Evolutionary conservation across 2,797 vertebrate species (phyloP), one percentile per base, ranked within the genome.

Genomic region (Lithobates pipiens): DNA sequence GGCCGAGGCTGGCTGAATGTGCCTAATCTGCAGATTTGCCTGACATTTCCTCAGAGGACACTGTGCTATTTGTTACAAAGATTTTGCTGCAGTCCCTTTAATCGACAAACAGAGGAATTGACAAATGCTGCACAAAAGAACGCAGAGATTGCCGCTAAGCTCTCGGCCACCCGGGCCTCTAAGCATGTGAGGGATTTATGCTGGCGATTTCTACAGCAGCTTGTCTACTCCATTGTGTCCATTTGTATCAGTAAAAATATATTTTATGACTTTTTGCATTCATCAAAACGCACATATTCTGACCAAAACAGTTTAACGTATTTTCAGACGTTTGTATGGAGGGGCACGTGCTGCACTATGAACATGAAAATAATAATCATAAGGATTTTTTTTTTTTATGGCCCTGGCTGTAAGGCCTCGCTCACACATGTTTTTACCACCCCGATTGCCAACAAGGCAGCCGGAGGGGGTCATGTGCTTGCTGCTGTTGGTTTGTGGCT

Each of bases 1-100:
- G 75, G 29, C 57, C 44, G 23, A 32, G 13, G 42, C 75, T 54
- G 72, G 72, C 42, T 76, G 63, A 76, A 80, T 80, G 69, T 77
- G 75, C 80, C 42, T 74, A 78, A 78, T 83, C 80, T 81, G 84
- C 84, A 85, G 77, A 80, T 85, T 80, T 85, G 57, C 46, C 61
- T 80, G 39, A 50, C 79, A 77, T 76, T 80, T 73, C 85, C 74
- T 77, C 25, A 23, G 80, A 78, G 80, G n/a, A 82, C 80, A 86
- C 75, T 27, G 75, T 46, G 42, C 68, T 73, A 25, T 83, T 78
- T 83, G 76, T 83, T 83, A 83, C 65, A 73, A 13, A n/a, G 75
- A 78, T 80, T 86, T 67, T 69, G 54, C 75, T 74, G 80, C 80
- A 83, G 68, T 57, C 29, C 44, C 63, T 76, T 76, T 70, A 70